Conservation (phyloP, 2,797 vertebrate genomes). For the Danio tinwini region DNA sequence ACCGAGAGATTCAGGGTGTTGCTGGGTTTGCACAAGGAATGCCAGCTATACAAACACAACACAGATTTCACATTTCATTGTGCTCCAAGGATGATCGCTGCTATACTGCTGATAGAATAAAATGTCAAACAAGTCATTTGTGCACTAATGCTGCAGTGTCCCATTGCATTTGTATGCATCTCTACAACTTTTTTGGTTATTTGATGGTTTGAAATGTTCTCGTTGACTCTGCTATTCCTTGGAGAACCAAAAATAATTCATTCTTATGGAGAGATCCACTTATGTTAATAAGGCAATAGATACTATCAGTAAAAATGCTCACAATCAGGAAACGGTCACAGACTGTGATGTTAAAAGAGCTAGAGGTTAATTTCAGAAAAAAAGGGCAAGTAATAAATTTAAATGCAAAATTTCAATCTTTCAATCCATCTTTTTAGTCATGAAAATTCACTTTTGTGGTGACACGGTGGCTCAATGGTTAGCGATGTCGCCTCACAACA, state of each 20-base stretch:
- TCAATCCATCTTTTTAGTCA: background rate
- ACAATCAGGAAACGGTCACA: background rate
- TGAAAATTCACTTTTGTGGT: background rate
- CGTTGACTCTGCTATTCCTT: background rate
- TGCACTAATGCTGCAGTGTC: background rate
- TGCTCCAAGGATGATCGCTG: background rate
- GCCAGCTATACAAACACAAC: slow-evolving; percentile 51
- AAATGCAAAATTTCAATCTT: background rate
- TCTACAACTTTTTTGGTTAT: background rate
- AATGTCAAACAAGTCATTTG: background rate
- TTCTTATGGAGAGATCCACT: background rate
- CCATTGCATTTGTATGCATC: background rate
- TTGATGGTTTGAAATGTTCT: background rate
- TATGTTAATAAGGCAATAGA: slow-evolving; percentile 16
- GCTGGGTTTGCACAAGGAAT: slow-evolving; percentile 58
- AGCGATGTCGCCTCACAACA: too few species aligned
- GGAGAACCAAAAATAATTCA: background rate
- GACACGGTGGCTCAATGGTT: too few species aligned
- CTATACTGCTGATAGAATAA: background rate
- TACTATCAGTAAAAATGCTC: slow-evolving; percentile 3
- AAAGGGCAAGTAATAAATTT: background rate
- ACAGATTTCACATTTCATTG: slow-evolving; percentile 39
- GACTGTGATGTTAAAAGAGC: background rate
- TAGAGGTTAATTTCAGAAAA: background rate
- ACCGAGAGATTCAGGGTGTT: slow-evolving; percentile 60